Evolutionary conservation across 2,888 invertebrate species (phyloP), one percentile per base, ranked within the genome.

Genomic region (Operophtera brumata): DNA sequence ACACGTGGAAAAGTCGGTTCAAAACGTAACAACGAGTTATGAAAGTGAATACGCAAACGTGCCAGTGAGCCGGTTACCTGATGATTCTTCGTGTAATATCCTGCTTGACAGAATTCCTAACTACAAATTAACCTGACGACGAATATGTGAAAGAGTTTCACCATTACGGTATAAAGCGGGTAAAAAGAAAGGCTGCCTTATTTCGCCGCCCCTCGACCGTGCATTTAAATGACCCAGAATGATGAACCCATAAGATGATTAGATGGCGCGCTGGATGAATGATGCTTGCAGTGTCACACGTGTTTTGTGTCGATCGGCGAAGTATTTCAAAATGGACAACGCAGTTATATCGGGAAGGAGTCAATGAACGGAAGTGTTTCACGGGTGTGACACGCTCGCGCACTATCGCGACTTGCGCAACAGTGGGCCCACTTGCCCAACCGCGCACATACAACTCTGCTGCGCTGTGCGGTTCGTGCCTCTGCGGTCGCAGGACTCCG

Each of bases 341-440:
- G 70, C 74, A 73, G 80, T 84, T 86, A 86, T 85, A 87, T 88
- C 82, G 84, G 86, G 84, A 83, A 84, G 82, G 85, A 89, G 90
- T 90, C 90, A 89, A 89, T 82, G 89, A 89, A 89, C 90, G 90
- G 88, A 89, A 89, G 87, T 87, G 77, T 87, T 89, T 87, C 84
- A 86, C 84, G 79, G 80, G 82, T 78, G 86, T 86, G 88, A 87
- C 86, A 88, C 82, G 81, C 82, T 80, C 73, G 74, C 79, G 75
- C 78, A 81, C 85, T 86, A 86, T 87, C 86, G 74, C 71, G 65
- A 70, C 81, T 89, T 88, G 85, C 86, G 86, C 80, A 88, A 90
- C 71, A 45, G 64, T 63, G 79, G 71, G 70, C 73, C 70, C 75
- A 77, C 80, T 86, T 86, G 84, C 86, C 80, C 84, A 86, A 89